These are phyloP conservation scores for Oostethus manadensis DNA, from an alignment of 2,113 vertebrate species.

Conservation along the genomic window DNA sequence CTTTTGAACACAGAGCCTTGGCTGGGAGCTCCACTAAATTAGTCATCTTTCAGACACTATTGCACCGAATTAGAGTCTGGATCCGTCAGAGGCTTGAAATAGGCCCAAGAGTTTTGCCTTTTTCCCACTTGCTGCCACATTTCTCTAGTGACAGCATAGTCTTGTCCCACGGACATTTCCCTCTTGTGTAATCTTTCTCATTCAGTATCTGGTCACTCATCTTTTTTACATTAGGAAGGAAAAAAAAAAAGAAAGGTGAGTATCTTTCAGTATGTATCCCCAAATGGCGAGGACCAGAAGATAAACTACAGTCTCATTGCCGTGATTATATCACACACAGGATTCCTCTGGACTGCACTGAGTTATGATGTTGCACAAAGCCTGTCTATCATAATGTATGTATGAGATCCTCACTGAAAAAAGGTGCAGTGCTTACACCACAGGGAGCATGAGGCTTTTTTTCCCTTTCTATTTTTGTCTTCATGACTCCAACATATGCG, in stretches of 20 bases:
- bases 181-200: slow-evolving; percentile 40
- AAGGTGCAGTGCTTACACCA: slow-evolving; percentile 21
- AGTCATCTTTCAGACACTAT: slow-evolving; percentile 29
- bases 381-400: slow-evolving; percentile 34
- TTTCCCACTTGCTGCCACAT: slow-evolving; percentile 17
- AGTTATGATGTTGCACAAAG: slow-evolving; percentile 23
- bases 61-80: slow-evolving; percentile 44
- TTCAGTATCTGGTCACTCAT: slow-evolving; percentile 36
- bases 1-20: slow-evolving; percentile 23
- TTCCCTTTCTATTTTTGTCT: slow-evolving; percentile 23
- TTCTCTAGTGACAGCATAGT: slow-evolving; percentile 17
- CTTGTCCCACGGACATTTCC: slow-evolving; percentile 33
- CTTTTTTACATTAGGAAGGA: slow-evolving; percentile 18
- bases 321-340: slow-evolving; percentile 22
- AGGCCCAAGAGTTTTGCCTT: slow-evolving; percentile 15
- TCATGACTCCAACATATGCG: slow-evolving; percentile 17
- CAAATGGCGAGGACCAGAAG: slow-evolving; percentile 36
- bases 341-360: slow-evolving; percentile 29
- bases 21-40: slow-evolving; percentile 39
- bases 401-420: slow-evolving; percentile 43
- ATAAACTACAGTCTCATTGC: slow-evolving; percentile 45
- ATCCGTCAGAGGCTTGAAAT: slow-evolving; percentile 35
- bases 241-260: slow-evolving; percentile 37
- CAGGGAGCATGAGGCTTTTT: slow-evolving; percentile 32
- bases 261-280: slow-evolving; percentile 35